Evolutionary conservation across 35 echinoderm and acorn worm species (phyloP), one percentile per base, ranked within the genome.

Genomic region (Amphiura filiformis): DNA sequence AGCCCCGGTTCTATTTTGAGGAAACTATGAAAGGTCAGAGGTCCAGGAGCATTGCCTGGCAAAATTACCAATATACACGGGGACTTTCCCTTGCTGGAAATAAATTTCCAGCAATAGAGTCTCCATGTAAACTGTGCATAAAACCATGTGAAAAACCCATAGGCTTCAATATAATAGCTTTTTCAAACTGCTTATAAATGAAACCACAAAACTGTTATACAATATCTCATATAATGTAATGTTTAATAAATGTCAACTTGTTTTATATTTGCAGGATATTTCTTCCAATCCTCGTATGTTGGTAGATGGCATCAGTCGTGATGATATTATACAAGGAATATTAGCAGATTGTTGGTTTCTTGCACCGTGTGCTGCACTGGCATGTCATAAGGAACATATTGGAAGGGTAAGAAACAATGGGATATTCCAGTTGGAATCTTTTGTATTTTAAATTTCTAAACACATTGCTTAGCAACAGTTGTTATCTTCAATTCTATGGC

Each of bases 301-400:
- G 15, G 92, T 94, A 20, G 92, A 94, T 65, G 92, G 92, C 1
- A 80, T 86, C 34, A 94, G 92, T 42, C 47, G 88, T 1, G 88
- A 87, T 39, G 92, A 94, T 61, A 88, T 94, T 0, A 80, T 94
- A 36, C 92, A 94, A 82, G 92, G 92, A 26, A 41, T 35, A 9
- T 84, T 94, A 12, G 78, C 85, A 32, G 92, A 94, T 37, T 94
- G 92, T 61, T 94, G 92, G 92, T 94, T 94, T 86, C 78, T 94
- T 34, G 82, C 92, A 12, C 23, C 92, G 37, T 88, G 86, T 86
- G 88, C 92, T 31, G 87, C 40, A 0, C 75, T 94, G 23, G 92
- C 92, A 0, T 78, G 81, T 65, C 65, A 88, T 56, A 89, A 89
- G 30, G 57, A 40, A 34, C 79, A 90, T 14, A 90, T 94, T 36